Base-by-base conservation (phyloP, 2,797 vertebrate species). In the Prunella strophiata region DNA sequence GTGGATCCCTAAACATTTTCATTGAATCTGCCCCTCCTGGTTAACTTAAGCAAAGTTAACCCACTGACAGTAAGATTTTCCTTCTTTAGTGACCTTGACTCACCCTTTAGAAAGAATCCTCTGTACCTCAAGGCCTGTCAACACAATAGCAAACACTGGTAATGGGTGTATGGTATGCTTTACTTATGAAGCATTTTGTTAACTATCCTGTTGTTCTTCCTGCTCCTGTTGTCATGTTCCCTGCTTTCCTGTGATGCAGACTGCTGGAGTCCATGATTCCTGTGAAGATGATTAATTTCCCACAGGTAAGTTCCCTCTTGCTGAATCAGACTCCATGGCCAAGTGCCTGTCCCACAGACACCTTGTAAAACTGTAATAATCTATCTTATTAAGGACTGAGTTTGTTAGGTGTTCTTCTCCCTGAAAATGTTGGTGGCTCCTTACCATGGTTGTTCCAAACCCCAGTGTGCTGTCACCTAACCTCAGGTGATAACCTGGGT, bases 241-340 rank as follows among this genome's bases (percentile, higher is more conserved):
- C 48, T 76, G 72, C 36, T 78, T 79, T 87, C 91, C 79, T 95
- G 36, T 63, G 57, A 58, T 82, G 51, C 97, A 99, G 99, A 95
- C 97, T 99, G 70, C 95, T 99, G 43, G 99, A 99, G 97, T 99
- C 99, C 88, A 98, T 99, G 98, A 98, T 99, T 95, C 99, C 99
- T 11, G 96, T 99, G 85, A 98, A 98, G 96, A 99, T 99, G 98
- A 98, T 99, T 97, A 99, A 96, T 97, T 99, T 99, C 96, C 99
- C 99, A 38, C 99, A 99, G 98, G 99, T 99, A 88, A 98, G 88
- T 95, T 95, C 66, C 29, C 19, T 72, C 67, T 29, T 50, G 50
- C 36, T 80, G 85, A 77, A 50, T 92, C 57, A 83, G 68, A 67
- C 61, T 68, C 45, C 3, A 1, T 62, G 30, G n/a, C 34, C 76